phyloP scores from a whole-genome alignment of 2,113 vertebrate species.

The Muscicapa adusta region DNA sequence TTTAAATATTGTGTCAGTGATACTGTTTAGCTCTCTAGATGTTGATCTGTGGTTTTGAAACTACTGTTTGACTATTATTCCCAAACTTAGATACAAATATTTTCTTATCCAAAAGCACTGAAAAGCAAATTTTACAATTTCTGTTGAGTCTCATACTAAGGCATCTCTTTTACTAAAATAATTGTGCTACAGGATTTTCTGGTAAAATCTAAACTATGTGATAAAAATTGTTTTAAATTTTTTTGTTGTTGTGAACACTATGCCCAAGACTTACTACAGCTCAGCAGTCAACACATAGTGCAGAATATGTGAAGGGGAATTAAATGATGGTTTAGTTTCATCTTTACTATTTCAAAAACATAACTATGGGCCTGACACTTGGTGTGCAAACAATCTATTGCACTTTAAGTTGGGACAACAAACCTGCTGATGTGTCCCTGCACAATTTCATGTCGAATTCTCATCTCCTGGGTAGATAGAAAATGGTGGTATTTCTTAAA shows the following conservation, averaged over 20 bases:
- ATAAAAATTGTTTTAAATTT: background rate
- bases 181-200: background rate
- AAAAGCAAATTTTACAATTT: background rate
- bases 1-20: background rate
- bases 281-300: background rate
- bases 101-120: background rate
- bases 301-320: background rate
- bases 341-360: background rate
- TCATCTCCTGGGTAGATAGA: background rate
- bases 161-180: background rate
- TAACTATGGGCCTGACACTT: background rate
- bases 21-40: background rate
- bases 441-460: background rate
- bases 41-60: background rate
- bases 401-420: background rate
- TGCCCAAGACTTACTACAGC: background rate
- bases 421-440: background rate
- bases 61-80: background rate
- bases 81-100: background rate
- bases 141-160: background rate
- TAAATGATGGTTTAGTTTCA: background rate
- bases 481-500: background rate
- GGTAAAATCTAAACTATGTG: background rate
- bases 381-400: background rate
- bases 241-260: background rate